Conservation (phyloP, 1,140 invertebrate species). For the Planococcus citri region DNA sequence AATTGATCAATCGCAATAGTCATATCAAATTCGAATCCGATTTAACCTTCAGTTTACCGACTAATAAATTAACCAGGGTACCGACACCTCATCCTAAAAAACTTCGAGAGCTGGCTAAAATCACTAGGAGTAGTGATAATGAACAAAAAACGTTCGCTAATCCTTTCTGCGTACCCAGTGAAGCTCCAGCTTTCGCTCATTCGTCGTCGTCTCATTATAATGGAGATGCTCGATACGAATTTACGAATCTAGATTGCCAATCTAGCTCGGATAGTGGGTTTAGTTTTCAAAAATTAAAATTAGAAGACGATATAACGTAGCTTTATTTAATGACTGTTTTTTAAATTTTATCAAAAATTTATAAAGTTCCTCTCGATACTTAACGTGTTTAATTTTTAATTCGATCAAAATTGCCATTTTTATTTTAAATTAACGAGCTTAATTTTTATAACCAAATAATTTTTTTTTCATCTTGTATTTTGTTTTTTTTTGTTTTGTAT, state of each 20-base stretch:
- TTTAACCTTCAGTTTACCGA: constrained; percentile 39
- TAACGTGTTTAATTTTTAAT: not conserved
- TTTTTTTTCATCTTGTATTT: too few species aligned
- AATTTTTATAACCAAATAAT: too few species aligned
- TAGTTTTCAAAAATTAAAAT: constrained; percentile 7
- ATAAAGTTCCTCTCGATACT: not conserved
- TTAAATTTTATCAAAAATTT: not conserved
- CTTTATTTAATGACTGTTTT: not conserved
- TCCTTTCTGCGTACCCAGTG: not conserved
- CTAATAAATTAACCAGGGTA: constrained; percentile 54
- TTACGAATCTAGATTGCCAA: not conserved
- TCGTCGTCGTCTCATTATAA: not conserved
- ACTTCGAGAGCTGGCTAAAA: constrained; percentile 60
- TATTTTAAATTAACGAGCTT: too few species aligned
- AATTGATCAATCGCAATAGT: constrained; percentile 14
- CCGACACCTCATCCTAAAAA: constrained; percentile 91
- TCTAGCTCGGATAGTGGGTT: not conserved
- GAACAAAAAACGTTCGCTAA: not conserved
- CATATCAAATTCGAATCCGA: constrained; percentile 57
- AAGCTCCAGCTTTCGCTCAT: not conserved
- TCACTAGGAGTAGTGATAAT: constrained; percentile 12
- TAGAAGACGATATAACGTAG: not conserved
- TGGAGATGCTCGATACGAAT: not conserved
- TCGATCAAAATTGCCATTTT: not conserved
- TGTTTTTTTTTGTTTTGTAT: too few species aligned